Evolutionary conservation across 2,113 vertebrate species (phyloP).

Genomic region (Mirounga angustirostris): DNA sequence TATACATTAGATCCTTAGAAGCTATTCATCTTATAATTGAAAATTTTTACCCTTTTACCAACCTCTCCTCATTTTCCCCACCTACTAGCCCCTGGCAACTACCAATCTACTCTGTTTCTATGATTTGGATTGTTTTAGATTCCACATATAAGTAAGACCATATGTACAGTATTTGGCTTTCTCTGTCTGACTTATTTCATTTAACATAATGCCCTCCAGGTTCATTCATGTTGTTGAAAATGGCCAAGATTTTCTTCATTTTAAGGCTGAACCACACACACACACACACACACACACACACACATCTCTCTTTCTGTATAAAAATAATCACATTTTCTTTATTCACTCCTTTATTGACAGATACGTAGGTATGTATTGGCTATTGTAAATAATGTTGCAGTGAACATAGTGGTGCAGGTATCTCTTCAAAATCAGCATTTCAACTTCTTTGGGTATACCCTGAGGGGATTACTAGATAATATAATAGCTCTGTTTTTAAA

Average conservation of each 20-base stretch:
- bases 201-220: neutral
- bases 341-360: neutral
- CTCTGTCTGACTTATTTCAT: neutral
- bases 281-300: neutral
- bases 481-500: neutral
- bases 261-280: neutral
- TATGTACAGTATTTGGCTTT: neutral
- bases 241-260: neutral
- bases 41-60: neutral
- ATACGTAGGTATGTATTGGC: neutral
- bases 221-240: neutral
- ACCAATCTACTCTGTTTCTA: neutral
- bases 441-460: neutral
- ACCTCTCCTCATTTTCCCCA: neutral
- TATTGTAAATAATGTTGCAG: neutral
- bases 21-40: neutral
- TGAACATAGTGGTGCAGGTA: neutral
- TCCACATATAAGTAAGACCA: neutral
- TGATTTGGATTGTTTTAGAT: neutral
- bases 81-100: neutral
- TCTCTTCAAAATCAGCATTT: neutral
- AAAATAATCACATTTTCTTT: neutral
- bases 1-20: neutral
- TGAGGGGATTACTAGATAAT: neutral
- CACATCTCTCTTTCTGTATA: neutral